A percentile compares a stretch with the other conserved stretches of the same genome.
These are phyloP conservation scores for Clavelina lepadiformis DNA, from an alignment of 23 tunicate genomes.

Conservation along the genomic window DNA sequence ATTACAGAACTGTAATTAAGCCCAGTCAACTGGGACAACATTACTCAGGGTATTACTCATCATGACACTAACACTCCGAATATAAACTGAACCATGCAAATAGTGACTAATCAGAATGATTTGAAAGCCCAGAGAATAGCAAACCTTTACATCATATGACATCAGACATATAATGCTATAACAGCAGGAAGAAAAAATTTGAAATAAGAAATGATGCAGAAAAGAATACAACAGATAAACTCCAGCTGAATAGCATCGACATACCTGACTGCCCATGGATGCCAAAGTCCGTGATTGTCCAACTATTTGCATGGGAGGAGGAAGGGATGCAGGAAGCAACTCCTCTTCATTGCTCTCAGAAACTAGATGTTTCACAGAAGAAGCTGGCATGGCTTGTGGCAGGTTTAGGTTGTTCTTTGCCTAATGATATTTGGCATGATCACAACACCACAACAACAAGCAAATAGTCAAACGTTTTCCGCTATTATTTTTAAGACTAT, in stretches of 20 bases:
- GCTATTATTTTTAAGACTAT: too few species aligned
- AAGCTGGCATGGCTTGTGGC: slow-evolving; percentile 13
- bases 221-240: neutral
- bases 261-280: slow-evolving; percentile 12
- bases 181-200: neutral
- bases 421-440: slow-evolving; percentile 8
- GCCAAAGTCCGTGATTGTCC: slow-evolving; percentile 20
- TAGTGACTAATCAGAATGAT: too few species aligned
- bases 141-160: too few species aligned
- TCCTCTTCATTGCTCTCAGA: slow-evolving; percentile 49
- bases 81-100: too few species aligned
- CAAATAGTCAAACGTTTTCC: too few species aligned
- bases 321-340: slow-evolving; percentile 47
- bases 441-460: too few species aligned
- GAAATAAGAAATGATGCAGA: neutral
- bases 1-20: too few species aligned
- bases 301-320: slow-evolving; percentile 82
- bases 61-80: too few species aligned
- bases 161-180: too few species aligned
- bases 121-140: too few species aligned
- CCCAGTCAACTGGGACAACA: too few species aligned
- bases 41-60: too few species aligned
- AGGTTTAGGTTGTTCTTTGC: slow-evolving; percentile 4
- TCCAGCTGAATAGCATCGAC: neutral
- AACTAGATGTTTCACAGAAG: slow-evolving; percentile 58